A percentile compares a stretch with the other conserved stretches of the same genome.
phyloP scores from a whole-genome alignment of 2,888 invertebrate genomes.

The Diaphora mendica region DNA sequence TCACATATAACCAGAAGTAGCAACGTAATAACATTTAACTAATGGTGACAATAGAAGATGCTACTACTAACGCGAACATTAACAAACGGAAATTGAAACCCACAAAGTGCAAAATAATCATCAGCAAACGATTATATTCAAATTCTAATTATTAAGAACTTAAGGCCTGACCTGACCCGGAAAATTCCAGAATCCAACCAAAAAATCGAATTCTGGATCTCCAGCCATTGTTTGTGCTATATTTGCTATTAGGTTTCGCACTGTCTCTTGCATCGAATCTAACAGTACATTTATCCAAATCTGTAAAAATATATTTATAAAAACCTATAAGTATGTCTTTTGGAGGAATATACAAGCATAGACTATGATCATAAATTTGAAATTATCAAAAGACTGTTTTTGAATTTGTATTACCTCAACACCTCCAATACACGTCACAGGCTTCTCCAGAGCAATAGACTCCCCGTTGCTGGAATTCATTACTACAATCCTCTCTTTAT shows the following conservation, averaged over 20 bases:
- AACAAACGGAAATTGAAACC: background rate
- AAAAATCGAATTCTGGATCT: constrained; percentile 91
- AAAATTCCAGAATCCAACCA: constrained; percentile 89
- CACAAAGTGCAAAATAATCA: too few relatives aligned
- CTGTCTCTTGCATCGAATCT: constrained; percentile 90
- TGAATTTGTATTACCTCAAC: constrained; percentile 87
- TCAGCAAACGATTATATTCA: too few relatives aligned
- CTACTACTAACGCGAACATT: too few relatives aligned
- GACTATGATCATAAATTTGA: background rate
- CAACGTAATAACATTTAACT: too few relatives aligned
- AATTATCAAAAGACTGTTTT: background rate
- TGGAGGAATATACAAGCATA: background rate
- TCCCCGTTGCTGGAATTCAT: constrained; percentile 93
- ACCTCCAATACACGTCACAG: constrained; percentile 92
- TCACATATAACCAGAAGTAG: too few relatives aligned
- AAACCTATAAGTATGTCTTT: background rate
- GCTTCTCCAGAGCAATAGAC: constrained; percentile 89
- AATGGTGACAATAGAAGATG: too few relatives aligned
- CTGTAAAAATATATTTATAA: constrained; percentile 54
- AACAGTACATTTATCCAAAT: constrained; percentile 92
- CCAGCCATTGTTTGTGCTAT: constrained; percentile 88
- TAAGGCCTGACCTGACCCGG: constrained; percentile 90
- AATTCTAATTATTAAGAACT: background rate
- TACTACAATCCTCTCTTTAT: constrained; percentile 91
- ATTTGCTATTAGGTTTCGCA: constrained; percentile 90